phyloP scores from a whole-genome alignment of 2,113 vertebrate species.

The Orientallactaga bullata region DNA sequence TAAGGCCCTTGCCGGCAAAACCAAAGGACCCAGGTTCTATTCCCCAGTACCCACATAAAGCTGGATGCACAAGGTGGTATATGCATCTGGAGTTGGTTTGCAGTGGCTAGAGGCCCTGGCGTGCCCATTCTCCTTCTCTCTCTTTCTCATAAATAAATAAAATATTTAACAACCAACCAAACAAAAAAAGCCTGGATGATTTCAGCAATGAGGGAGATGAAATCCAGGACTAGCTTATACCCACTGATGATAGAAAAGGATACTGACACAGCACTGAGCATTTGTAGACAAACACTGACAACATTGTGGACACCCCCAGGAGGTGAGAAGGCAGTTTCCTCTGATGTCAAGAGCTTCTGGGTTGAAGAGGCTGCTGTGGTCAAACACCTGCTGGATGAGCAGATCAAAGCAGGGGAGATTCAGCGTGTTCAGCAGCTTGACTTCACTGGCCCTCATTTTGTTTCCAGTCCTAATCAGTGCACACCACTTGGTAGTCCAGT shows the following conservation, averaged over 20 bases:
- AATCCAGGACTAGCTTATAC: not conserved
- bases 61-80: too few relatives aligned
- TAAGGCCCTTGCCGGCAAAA: too few relatives aligned
- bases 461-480: not conserved
- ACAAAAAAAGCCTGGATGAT: too few relatives aligned
- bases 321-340: not conserved
- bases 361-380: not conserved
- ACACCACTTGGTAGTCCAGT: not conserved
- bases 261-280: not conserved
- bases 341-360: not conserved
- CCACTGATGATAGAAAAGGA: not conserved
- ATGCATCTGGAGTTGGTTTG: too few relatives aligned
- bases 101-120: too few relatives aligned
- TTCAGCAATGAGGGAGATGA: not conserved
- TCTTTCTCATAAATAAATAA: too few relatives aligned
- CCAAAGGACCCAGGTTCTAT: too few relatives aligned
- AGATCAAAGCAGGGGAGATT: not conserved
- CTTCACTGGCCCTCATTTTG: not conserved
- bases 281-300: not conserved
- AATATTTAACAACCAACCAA: too few relatives aligned
- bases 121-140: too few relatives aligned
- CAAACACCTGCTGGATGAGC: not conserved
- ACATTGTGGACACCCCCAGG: too few relatives aligned
- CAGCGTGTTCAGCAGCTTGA: not conserved
- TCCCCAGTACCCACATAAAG: too few relatives aligned